phyloP scores from a whole-genome alignment of 2,888 invertebrate genomes.

The Microplitis manilae region DNA sequence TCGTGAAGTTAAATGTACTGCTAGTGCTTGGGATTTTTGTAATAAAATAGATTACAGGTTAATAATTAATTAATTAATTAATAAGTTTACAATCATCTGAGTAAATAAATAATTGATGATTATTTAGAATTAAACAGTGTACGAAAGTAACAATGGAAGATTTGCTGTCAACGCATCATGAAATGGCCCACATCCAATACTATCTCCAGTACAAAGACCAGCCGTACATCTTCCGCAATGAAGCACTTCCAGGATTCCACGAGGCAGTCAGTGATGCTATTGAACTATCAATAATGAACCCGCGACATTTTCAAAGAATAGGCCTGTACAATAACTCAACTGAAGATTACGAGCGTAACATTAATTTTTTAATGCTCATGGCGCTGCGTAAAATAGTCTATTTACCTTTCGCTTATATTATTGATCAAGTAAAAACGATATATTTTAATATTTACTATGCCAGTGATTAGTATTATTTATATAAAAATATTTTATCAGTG shows the following conservation, averaged over 20 bases:
- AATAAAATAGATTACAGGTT: constrained; percentile 88
- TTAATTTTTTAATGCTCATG: constrained; percentile 85
- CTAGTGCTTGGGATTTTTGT: constrained; percentile 91
- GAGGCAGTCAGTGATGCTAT: constrained; percentile 89
- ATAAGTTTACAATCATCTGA: neutral
- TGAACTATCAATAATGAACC: constrained; percentile 83
- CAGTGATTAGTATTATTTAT: constrained; percentile 21
- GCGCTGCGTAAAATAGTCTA: constrained; percentile 85
- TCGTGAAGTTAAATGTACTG: constrained; percentile 81
- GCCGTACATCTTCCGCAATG: constrained; percentile 83
- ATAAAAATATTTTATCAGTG: constrained; percentile 73
- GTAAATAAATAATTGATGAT: too few relatives aligned
- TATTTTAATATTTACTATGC: neutral
- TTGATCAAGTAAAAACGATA: constrained; percentile 78
- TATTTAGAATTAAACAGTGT: constrained; percentile 84
- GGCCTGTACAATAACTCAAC: constrained; percentile 80
- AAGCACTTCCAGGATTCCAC: constrained; percentile 90
- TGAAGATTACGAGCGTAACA: constrained; percentile 80
- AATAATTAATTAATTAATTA: constrained; percentile 12
- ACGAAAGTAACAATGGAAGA: constrained; percentile 85
- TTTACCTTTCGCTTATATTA: constrained; percentile 84
- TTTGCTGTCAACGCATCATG: constrained; percentile 84
- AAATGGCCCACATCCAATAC: constrained; percentile 88
- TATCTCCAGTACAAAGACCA: constrained; percentile 85
- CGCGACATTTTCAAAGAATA: constrained; percentile 82